Conservation (phyloP, 2,888 invertebrate genomes). For the Resseliella maxima region DNA sequence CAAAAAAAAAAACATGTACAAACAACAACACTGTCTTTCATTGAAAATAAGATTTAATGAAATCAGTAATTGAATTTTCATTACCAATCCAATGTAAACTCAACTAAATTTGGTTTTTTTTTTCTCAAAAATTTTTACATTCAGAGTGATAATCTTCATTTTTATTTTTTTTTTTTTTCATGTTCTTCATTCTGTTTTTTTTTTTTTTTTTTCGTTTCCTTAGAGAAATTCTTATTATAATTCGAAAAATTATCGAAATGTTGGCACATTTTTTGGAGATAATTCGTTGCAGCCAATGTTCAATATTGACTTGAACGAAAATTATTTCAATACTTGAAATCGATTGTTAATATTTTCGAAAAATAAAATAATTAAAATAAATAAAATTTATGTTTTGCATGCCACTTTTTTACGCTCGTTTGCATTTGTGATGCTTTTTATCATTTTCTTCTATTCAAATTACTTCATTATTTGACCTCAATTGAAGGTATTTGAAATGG, state of each 20-base stretch:
- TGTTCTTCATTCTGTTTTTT: background rate
- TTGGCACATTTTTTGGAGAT: no score
- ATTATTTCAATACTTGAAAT: no score
- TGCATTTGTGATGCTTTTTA: background rate
- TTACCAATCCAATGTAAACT: conserved; percentile 4
- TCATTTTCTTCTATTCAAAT: background rate
- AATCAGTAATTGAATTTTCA: conserved; percentile 14
- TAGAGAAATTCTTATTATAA: background rate
- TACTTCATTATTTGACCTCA: conserved; percentile 37
- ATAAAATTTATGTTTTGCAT: no score
- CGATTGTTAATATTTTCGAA: no score
- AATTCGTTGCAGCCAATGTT: no score
- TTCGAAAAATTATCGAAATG: no score
- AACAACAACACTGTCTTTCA: background rate
- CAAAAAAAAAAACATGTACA: background rate
- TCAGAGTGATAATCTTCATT: background rate
- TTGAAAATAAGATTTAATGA: conserved; percentile 16
- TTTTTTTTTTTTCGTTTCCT: background rate
- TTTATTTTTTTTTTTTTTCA: background rate
- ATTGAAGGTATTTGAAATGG: conserved; percentile 8
- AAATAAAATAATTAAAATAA: no score
- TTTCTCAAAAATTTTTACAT: background rate
- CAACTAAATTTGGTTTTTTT: background rate
- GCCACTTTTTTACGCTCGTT: background rate
- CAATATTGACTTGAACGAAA: no score